These are phyloP conservation scores for Grapholita molesta DNA, from an alignment of 1,140 invertebrate species.

Conservation along the genomic window DNA sequence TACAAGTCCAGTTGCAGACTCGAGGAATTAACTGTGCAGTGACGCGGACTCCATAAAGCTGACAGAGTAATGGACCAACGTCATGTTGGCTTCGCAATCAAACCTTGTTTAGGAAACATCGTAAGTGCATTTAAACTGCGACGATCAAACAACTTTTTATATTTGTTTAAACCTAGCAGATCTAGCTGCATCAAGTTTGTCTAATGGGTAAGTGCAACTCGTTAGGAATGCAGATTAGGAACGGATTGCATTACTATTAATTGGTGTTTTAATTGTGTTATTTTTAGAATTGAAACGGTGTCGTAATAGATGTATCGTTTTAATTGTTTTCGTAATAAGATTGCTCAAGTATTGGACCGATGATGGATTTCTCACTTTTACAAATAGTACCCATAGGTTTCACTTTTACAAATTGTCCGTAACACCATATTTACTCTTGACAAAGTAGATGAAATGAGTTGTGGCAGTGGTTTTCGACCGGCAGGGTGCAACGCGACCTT, in stretches of 20 bases:
- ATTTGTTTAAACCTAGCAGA: background rate
- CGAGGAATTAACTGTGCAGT: slow-evolving; percentile 6
- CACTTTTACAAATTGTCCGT: no score
- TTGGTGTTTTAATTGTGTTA: background rate
- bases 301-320: background rate
- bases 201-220: background rate
- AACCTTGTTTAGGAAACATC: background rate
- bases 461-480: no score
- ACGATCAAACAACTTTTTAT: background rate
- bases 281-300: background rate
- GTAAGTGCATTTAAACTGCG: background rate
- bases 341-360: background rate
- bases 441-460: no score
- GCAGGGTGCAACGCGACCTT: no score
- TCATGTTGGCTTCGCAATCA: slow-evolving; percentile 3
- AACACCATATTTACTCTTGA: no score
- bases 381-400: no score
- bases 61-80: background rate
- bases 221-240: slow-evolving; percentile 12
- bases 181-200: background rate
- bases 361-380: no score
- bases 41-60: slow-evolving; percentile 5
- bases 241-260: slow-evolving; percentile 11
- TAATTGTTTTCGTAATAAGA: background rate
- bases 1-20: slow-evolving; percentile 16